Base-by-base conservation (phyloP, 2,888 invertebrate genomes). In the Spodoptera picta region DNA sequence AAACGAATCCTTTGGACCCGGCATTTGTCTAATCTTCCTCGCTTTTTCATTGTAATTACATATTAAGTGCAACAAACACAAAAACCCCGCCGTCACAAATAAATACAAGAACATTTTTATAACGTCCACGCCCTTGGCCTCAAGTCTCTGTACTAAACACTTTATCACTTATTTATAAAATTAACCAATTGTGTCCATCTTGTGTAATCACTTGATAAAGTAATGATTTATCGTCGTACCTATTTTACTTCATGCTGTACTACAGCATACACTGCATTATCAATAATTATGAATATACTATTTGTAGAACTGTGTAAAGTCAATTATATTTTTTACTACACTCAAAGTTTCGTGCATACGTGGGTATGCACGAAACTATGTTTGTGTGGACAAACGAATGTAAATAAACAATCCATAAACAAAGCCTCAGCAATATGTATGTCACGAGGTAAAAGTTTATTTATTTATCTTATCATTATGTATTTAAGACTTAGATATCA, bases 21-120 rank as follows among this genome's bases (percentile, higher is more conserved):
- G 89, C 19, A 90, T 77, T 69, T 80, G 85, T 50, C 76, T 81
- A 3, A 89, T 50, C 31, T 71, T 31, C 27, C 83, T 75, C 3
- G 88, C 89, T 67, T 65, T 81, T 46, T 65, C 73, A 79, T 83
- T 87, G 53, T 83, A 83, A 68, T 88, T 88, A 7, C 81, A 77
- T 2, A 80, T 55, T 53, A 87, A 42, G 52, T 89, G 82, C 41
- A 87, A 51, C 5, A 80, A 58, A 56, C 75, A 80, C 55, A 89
- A 57, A 41, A 84, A 61, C 10, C 75, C 19, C 0, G 66, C 69
- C 3, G 79, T 1, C n/a, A 57, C 41, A 41, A 75, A 56, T 63
- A 87, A 65, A 63, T 70, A 79, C 46, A 73, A 67, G 4, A 85
- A 69, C 87, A 87, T 86, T 36, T 49, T 79, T 11, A 0, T 4